Percentiles rank a stretch among this genome's conserved stretches.
These are phyloP conservation scores for Myrmecobius fasciatus DNA, from an alignment of 2,113 vertebrate genomes.

Conservation along the genomic window DNA sequence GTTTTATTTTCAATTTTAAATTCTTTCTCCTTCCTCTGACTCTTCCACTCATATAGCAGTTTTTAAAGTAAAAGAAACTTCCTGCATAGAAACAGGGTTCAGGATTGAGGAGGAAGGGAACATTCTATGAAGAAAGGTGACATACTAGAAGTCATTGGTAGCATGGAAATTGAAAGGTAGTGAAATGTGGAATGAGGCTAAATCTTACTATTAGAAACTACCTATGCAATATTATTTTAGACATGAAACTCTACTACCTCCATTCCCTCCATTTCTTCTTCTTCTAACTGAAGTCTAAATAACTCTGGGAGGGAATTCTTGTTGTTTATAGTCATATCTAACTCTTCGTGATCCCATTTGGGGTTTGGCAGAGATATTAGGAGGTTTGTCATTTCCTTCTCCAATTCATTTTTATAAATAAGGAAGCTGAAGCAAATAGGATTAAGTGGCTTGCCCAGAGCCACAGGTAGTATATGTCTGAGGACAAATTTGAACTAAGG, in stretches of 20 bases:
- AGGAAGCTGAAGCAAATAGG: not conserved
- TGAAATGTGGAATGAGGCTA: not conserved
- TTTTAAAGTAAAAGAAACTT: not conserved
- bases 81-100: not conserved
- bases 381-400: not conserved
- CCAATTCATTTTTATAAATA: not conserved
- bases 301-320: not conserved
- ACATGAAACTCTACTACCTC: not conserved
- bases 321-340: not conserved
- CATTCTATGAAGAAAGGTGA: not conserved
- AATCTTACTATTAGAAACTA: not conserved
- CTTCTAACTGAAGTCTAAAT: not conserved
- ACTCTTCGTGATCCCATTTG: not conserved
- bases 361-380: not conserved
- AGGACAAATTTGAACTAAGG: too few relatives aligned
- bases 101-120: not conserved
- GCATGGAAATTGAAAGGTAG: not conserved
- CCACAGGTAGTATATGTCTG: not conserved
- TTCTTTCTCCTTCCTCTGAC: not conserved
- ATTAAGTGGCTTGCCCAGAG: not conserved
- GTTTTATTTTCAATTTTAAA: not conserved
- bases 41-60: not conserved
- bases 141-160: not conserved
- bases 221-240: not conserved
- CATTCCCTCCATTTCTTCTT: not conserved